Conservation (phyloP, 2,113 vertebrate species). For the Tychaedon coryphoeus region DNA sequence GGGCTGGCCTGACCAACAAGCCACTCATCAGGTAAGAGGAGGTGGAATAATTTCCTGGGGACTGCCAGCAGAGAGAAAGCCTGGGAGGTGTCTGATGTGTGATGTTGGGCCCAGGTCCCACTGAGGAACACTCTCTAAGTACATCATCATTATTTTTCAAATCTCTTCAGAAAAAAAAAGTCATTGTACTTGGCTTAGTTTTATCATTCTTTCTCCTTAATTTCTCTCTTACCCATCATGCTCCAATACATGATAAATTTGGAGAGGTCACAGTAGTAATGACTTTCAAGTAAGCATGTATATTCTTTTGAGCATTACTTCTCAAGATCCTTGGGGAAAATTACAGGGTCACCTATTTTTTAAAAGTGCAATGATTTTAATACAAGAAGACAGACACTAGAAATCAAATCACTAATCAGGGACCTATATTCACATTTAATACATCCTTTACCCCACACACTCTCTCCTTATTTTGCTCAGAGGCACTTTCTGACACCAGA, state of each 20-base stretch:
- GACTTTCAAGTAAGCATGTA: background rate
- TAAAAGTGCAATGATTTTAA: background rate
- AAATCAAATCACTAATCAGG: background rate
- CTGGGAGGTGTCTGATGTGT: background rate
- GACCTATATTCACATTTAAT: background rate
- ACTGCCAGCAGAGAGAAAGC: rapidly evolving
- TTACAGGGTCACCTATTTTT: background rate
- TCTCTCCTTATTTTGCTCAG: background rate
- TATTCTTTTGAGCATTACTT: background rate
- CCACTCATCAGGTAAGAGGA: background rate
- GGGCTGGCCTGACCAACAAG: background rate
- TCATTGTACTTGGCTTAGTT: background rate
- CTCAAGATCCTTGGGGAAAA: background rate
- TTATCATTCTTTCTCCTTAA: background rate
- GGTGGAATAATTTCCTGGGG: background rate
- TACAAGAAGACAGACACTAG: background rate
- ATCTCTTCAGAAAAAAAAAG: background rate
- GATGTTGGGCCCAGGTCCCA: background rate
- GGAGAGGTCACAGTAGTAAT: background rate
- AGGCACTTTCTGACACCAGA: background rate
- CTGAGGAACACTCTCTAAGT: background rate
- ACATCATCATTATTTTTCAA: background rate
- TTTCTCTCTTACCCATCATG: background rate
- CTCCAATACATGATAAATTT: background rate
- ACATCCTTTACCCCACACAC: background rate